Conservation (phyloP, 2,113 vertebrate genomes). For the Coptodon rendalli region DNA sequence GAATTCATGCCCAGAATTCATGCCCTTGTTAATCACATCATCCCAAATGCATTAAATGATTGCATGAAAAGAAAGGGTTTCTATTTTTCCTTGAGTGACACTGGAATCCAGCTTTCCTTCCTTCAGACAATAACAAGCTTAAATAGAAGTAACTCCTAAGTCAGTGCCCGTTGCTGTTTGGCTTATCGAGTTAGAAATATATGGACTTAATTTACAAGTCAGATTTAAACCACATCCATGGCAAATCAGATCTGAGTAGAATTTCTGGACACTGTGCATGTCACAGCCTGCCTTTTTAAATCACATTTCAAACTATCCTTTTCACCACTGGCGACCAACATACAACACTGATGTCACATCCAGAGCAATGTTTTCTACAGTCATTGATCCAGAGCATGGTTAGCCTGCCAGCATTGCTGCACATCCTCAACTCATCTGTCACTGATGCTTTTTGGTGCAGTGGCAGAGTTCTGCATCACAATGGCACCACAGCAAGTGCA, state of each 20-base stretch:
- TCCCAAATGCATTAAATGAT: not conserved
- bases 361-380: not conserved
- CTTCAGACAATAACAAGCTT: not conserved
- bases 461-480: not conserved
- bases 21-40: not conserved
- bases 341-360: conserved; percentile 14
- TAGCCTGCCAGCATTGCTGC: conserved; percentile 8
- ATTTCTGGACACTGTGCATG: not conserved
- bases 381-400: conserved; percentile 7
- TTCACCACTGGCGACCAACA: not conserved
- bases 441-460: not conserved
- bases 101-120: not conserved
- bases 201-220: conserved; percentile 10
- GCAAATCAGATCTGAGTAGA: not conserved
- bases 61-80: not conserved
- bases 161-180: not conserved
- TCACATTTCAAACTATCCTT: conserved; percentile 18
- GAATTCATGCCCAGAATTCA: not conserved
- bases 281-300: not conserved
- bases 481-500: not conserved
- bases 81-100: not conserved
- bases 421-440: conserved; percentile 31
- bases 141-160: not conserved
- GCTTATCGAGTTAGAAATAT: not conserved
- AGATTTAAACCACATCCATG: not conserved